Conservation (phyloP, 2,113 vertebrate species). For the Seriola aureovittata region DNA sequence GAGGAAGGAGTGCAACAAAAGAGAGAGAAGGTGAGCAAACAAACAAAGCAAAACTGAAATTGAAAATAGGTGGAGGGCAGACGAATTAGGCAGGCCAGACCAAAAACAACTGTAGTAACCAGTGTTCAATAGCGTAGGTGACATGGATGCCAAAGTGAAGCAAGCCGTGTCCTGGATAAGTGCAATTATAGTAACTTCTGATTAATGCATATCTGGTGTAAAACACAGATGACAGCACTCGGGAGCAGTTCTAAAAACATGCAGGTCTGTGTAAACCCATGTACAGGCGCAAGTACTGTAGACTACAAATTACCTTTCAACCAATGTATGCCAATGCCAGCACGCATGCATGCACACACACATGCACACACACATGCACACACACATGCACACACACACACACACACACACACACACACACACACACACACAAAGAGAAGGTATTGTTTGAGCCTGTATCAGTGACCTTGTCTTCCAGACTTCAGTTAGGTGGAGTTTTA, state of each 20-base stretch:
- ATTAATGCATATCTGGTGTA: not conserved
- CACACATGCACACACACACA: too few relatives aligned
- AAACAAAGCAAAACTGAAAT: not conserved
- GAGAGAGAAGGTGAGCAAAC: not conserved
- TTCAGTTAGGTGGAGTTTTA: slow-evolving; percentile 8
- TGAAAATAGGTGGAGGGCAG: not conserved
- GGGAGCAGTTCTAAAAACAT: not conserved
- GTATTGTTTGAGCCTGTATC: not conserved
- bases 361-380: not conserved
- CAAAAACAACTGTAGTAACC: not conserved
- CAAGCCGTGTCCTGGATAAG: not conserved
- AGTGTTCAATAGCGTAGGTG: not conserved
- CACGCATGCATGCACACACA: not conserved
- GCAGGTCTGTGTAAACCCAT: not conserved
- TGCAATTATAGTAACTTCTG: not conserved
- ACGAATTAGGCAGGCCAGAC: not conserved
- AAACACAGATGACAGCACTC: not conserved
- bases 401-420: not conserved
- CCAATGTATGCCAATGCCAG: not conserved
- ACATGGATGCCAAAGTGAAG: not conserved
- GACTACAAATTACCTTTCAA: slow-evolving; percentile 1
- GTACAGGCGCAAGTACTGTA: not conserved
- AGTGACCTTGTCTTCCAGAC: not conserved
- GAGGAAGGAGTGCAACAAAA: not conserved
- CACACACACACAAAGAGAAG: not conserved